Evolutionary conservation across 2,797 vertebrate species (phyloP).

Genomic region (Enteromius unitaeniatus): DNA sequence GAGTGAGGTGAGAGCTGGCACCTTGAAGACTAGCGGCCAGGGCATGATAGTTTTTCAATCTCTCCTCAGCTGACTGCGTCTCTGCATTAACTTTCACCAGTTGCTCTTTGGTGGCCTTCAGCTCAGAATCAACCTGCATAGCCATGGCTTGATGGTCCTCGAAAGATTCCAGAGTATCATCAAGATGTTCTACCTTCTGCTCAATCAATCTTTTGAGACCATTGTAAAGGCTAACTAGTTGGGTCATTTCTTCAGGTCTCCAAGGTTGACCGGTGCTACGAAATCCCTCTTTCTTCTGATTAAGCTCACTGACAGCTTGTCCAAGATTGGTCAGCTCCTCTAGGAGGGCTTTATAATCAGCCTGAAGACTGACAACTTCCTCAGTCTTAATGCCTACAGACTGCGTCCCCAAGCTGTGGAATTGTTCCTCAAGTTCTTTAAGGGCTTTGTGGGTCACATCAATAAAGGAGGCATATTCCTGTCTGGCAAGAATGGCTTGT

Average conservation of each 20-base stretch:
- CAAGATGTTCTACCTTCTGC: slow-evolving; percentile 80
- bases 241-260: slow-evolving; percentile 86
- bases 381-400: slow-evolving; percentile 75
- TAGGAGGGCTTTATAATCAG: slow-evolving; percentile 80
- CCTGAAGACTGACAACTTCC: slow-evolving; percentile 77
- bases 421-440: slow-evolving; percentile 88
- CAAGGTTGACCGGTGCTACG: slow-evolving; percentile 89
- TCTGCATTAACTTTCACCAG: slow-evolving; percentile 87
- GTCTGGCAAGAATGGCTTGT: slow-evolving; percentile 86
- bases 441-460: slow-evolving; percentile 88
- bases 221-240: slow-evolving; percentile 81
- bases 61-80: slow-evolving; percentile 91
- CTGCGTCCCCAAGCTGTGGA: slow-evolving; percentile 83
- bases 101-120: slow-evolving; percentile 80
- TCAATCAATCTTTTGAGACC: slow-evolving; percentile 82
- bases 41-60: slow-evolving; percentile 91
- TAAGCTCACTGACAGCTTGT: slow-evolving; percentile 87
- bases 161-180: slow-evolving; percentile 79
- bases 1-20: slow-evolving; percentile 84
- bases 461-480: slow-evolving; percentile 90
- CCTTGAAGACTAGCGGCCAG: slow-evolving; percentile 91
- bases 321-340: slow-evolving; percentile 82
- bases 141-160: slow-evolving; percentile 81
- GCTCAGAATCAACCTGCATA: slow-evolving; percentile 77
- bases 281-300: slow-evolving; percentile 92